A percentile compares a stretch with the other conserved stretches of the same genome.
These are phyloP conservation scores for Melanostoma mellinum DNA, from an alignment of 2,888 invertebrate species.

Conservation along the genomic window DNA sequence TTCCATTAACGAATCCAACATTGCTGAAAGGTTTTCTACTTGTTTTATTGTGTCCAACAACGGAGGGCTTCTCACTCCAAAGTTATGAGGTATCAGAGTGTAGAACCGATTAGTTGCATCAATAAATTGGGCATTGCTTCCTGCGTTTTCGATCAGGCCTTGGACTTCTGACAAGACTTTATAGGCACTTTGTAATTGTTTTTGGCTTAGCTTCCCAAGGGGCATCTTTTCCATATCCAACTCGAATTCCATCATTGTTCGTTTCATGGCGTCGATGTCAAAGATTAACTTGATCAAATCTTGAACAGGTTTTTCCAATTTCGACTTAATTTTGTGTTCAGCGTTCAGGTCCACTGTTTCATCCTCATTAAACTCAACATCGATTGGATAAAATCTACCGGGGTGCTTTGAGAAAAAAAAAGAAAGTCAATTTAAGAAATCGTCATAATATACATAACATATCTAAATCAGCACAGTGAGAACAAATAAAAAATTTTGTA, in stretches of 20 bases:
- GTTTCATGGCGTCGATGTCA: slow-evolving; percentile 95
- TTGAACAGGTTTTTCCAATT: slow-evolving; percentile 90
- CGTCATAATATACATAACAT: no score
- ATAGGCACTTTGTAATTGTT: slow-evolving; percentile 94
- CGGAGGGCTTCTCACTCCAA: slow-evolving; percentile 92
- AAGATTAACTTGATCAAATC: slow-evolving; percentile 93
- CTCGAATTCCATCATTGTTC: slow-evolving; percentile 96
- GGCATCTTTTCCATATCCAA: slow-evolving; percentile 99
- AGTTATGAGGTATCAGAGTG: slow-evolving; percentile 97
- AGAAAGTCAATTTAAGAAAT: not conserved
- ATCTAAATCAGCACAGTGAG: no score
- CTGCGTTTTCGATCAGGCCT: slow-evolving; percentile 83
- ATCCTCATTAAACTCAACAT: slow-evolving; percentile 92
- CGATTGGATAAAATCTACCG: slow-evolving; percentile 87
- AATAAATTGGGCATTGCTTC: slow-evolving; percentile 84
- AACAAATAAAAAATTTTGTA: no score
- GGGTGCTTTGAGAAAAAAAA: slow-evolving; percentile 83
- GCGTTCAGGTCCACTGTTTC: slow-evolving; percentile 78
- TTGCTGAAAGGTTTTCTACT: slow-evolving; percentile 88
- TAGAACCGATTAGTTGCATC: slow-evolving; percentile 97
- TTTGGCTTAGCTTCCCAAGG: slow-evolving; percentile 95
- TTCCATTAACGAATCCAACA: slow-evolving; percentile 96
- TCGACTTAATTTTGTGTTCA: slow-evolving; percentile 84
- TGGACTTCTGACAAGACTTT: slow-evolving; percentile 89
- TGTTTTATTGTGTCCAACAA: slow-evolving; percentile 89